These are phyloP conservation scores for Galendromus occidentalis DNA, from an alignment of 1,140 invertebrate genomes.

Conservation along the genomic window DNA sequence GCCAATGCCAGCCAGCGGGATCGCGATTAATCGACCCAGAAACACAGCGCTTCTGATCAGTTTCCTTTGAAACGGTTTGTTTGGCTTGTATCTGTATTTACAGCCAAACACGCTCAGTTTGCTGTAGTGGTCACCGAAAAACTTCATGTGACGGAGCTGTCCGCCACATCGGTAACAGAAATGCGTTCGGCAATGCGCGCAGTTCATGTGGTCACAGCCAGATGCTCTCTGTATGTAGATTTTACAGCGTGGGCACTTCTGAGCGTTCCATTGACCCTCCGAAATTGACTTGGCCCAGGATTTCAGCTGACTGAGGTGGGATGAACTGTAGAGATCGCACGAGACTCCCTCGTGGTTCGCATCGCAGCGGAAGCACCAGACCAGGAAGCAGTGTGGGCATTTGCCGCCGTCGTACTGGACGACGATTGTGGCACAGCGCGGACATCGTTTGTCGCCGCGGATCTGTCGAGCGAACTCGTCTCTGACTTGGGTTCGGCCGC, in stretches of 20 bases:
- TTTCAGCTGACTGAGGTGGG: slow-evolving; percentile 27
- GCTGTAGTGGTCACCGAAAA: slow-evolving; percentile 30
- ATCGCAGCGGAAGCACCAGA: slow-evolving; percentile 32
- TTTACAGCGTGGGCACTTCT: slow-evolving; percentile 32
- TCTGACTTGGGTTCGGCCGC: neutral
- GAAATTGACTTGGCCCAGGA: slow-evolving; percentile 28
- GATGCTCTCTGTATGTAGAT: slow-evolving; percentile 29
- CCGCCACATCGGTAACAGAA: slow-evolving; percentile 33
- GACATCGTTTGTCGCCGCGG: neutral
- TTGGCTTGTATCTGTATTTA: slow-evolving; percentile 27
- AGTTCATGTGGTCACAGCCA: slow-evolving; percentile 33
- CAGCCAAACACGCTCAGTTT: slow-evolving; percentile 30
- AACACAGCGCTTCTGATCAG: slow-evolving; percentile 29
- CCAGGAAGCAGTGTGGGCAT: slow-evolving; percentile 26
- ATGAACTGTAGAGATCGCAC: slow-evolving; percentile 29
- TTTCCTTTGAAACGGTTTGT: slow-evolving; percentile 26
- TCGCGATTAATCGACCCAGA: slow-evolving; percentile 20
- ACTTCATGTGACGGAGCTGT: slow-evolving; percentile 25
- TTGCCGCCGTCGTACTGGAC: slow-evolving; percentile 15
- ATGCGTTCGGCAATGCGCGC: slow-evolving; percentile 27
- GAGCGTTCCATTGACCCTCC: slow-evolving; percentile 29
- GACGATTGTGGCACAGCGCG: neutral
- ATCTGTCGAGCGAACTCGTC: neutral
- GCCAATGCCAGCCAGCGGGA: neutral
- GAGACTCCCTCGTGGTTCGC: slow-evolving; percentile 28